Conservation (phyloP, 2,113 vertebrate species). For the Suncus etruscus region DNA sequence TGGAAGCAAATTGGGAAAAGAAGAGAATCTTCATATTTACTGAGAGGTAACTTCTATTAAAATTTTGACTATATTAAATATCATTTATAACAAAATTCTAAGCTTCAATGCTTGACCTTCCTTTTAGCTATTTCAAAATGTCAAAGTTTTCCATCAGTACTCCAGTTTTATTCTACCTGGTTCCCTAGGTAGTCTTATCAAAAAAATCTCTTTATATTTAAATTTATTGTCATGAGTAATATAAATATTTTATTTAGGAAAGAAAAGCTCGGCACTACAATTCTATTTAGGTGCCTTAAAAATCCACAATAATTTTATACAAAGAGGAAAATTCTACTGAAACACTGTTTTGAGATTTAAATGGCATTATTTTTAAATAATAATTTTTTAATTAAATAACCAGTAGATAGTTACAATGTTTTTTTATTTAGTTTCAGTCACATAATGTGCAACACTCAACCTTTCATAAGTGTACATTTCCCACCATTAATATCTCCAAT, state of each 20-base stretch:
- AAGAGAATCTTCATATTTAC: neutral
- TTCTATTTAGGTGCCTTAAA: constrained; percentile 45
- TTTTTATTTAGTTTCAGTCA: too few species aligned
- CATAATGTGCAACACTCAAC: too few species aligned
- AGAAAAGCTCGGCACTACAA: neutral
- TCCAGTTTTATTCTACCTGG: constrained; percentile 51
- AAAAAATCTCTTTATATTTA: constrained; percentile 55
- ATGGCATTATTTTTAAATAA: constrained; percentile 45
- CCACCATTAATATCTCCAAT: neutral
- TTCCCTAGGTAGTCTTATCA: neutral
- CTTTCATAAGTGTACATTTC: neutral
- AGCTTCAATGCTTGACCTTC: constrained; percentile 14
- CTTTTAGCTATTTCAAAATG: constrained; percentile 58
- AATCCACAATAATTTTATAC: constrained; percentile 1
- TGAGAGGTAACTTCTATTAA: constrained; percentile 51
- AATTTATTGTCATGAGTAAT: constrained; percentile 43
- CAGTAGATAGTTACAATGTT: too few species aligned
- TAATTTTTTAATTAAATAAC: neutral
- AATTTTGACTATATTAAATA: constrained; percentile 60
- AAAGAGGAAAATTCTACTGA: neutral
- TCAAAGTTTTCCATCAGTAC: neutral
- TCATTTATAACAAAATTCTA: constrained; percentile 35
- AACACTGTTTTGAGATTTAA: constrained; percentile 31
- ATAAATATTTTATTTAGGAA: constrained; percentile 42
- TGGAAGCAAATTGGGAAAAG: neutral